These are phyloP conservation scores for Clinocottus analis DNA, from an alignment of 2,113 vertebrate genomes.

Conservation along the genomic window DNA sequence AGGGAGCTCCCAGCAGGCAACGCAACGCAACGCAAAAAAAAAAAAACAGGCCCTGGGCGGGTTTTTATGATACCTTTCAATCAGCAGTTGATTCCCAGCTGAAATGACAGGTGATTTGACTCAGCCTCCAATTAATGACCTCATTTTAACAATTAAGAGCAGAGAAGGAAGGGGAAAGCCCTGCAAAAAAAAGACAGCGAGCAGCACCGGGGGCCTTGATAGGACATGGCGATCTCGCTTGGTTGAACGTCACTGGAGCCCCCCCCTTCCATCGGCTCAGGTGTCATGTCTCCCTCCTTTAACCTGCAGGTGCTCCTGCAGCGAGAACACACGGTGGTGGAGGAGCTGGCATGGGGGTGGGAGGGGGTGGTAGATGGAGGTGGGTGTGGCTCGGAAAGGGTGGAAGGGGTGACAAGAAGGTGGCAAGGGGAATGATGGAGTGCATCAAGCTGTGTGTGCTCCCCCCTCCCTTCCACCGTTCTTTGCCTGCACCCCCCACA, in stretches of 20 bases:
- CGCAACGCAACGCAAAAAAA: constrained; percentile 17
- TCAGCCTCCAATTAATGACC: constrained; percentile 83
- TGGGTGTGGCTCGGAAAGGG: constrained; percentile 47
- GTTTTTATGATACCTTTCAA: constrained; percentile 85
- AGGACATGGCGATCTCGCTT: constrained; percentile 1
- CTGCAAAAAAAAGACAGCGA: constrained; percentile 39
- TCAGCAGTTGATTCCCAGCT: constrained; percentile 78
- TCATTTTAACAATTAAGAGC: constrained; percentile 85
- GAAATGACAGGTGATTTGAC: constrained; percentile 84
- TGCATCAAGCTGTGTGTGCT: constrained; percentile 70
- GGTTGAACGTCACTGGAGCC: constrained; percentile 40
- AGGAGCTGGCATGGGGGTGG: constrained; percentile 29
- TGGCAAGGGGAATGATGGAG: constrained; percentile 81
- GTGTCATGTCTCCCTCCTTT: constrained; percentile 37
- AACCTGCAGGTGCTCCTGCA: constrained; percentile 43
- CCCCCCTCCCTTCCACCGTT: constrained; percentile 48
- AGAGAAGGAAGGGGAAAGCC: constrained; percentile 71
- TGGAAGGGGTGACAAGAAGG: constrained; percentile 54
- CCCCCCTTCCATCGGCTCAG: constrained; percentile 27
- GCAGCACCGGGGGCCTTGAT: constrained; percentile 37
- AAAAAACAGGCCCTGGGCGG: constrained; percentile 68
- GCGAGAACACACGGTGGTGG: constrained; percentile 31
- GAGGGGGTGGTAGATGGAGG: constrained; percentile 24
- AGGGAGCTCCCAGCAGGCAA: constrained; percentile 74
- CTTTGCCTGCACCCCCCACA: constrained; percentile 74